Evolutionary conservation across 2,797 vertebrate genomes (phyloP), one percentile per base, ranked within the genome.

Genomic region (Rhadinocentrus ornatus): DNA sequence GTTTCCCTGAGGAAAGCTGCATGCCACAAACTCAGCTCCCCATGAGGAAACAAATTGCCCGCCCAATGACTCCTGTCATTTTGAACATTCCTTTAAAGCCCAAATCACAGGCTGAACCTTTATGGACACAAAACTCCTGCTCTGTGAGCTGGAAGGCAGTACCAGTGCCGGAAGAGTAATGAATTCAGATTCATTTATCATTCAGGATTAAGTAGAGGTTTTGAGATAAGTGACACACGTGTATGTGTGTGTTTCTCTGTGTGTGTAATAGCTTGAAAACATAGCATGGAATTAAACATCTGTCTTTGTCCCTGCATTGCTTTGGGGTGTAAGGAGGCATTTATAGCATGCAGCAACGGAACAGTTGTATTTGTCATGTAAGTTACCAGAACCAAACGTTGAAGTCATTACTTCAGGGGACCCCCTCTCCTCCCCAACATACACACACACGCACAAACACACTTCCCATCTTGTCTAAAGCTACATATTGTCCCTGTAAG

Each of bases 231-330:
- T 67, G 44, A n/a, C 44, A 46, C 20, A 4, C 7, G 20, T 41
- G 58, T 56, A 27, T 22, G 63, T 66, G 74, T 39, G 37, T 62
- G 78, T 67, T 31, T 66, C 32, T 66, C 70, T 44, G n/a, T 57
- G 70, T 50, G 71, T 67, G 77, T 77, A 68, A 72, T 75, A 69
- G 62, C 80, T 82, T 86, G 80, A 87, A 88, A 90, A 88, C 83
- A 84, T 82, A 83, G 84, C 86, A 89, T 89, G 86, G 89, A 92
- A 90, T 87, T 85, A 90, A 92, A 89, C 91, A 92, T 94, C 89
- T 92, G 91, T 93, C 90, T 91, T 81, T 83, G 76, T 75, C 69
- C 76, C 74, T 79, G 71, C 61, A 53, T 89, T 71, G 88, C 91
- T 91, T 39, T 62, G 13, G 91, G 55, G 91, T 83, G 85, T 81